These are phyloP conservation scores for Drosophila sproati DNA, from an alignment of 1,140 invertebrate genomes.

Conservation along the genomic window DNA sequence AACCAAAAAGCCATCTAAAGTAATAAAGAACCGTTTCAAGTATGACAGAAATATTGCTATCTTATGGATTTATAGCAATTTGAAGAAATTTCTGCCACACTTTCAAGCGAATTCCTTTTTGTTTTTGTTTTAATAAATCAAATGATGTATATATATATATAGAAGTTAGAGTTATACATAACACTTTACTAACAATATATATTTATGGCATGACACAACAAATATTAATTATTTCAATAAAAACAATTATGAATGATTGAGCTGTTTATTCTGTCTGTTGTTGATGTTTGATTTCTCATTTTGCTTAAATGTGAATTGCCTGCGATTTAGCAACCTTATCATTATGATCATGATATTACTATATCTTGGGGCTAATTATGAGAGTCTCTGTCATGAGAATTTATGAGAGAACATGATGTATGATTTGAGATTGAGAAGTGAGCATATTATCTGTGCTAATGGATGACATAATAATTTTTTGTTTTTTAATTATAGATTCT, in stretches of 20 bases:
- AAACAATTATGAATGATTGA: constrained; percentile 76
- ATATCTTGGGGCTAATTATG: constrained; percentile 23
- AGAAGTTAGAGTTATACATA: constrained; percentile 71
- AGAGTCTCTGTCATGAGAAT: constrained; percentile 21
- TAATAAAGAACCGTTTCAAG: constrained; percentile 11
- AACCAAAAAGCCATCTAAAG: constrained; percentile 44
- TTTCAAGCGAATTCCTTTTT: constrained; percentile 6
- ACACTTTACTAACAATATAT: constrained; percentile 82
- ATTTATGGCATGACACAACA: constrained; percentile 84
- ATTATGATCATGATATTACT: constrained; percentile 25
- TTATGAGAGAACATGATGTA: constrained; percentile 33
- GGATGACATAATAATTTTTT: constrained; percentile 28
- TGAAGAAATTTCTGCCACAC: neutral
- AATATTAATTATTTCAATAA: constrained; percentile 81
- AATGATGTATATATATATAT: constrained; percentile 40
- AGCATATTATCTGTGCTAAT: constrained; percentile 19
- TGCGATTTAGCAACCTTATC: constrained; percentile 13
- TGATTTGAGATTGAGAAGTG: constrained; percentile 8
- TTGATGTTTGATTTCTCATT: constrained; percentile 36
- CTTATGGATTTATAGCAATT: neutral
- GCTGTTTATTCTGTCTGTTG: constrained; percentile 55
- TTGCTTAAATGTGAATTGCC: constrained; percentile 10
- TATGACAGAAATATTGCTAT: neutral
- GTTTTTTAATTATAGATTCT: constrained; percentile 19
- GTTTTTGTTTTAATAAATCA: constrained; percentile 33